These are phyloP conservation scores for Cettia cetti DNA, from an alignment of 2,113 vertebrate species.

Conservation along the genomic window DNA sequence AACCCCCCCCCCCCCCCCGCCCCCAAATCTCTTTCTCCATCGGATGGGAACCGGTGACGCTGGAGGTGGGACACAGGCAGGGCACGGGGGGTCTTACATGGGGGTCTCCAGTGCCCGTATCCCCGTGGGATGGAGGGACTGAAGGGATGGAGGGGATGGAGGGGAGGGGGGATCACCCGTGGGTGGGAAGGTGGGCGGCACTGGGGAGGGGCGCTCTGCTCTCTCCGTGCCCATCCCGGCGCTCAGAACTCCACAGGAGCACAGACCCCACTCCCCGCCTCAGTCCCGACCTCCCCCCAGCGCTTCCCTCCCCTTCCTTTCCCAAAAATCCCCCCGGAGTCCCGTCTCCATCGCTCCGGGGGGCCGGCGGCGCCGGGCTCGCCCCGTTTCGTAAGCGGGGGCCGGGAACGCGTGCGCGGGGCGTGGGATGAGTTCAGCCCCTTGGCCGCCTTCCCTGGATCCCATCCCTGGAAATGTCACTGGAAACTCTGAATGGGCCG, in stretches of 20 bases:
- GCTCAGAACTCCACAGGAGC: fast-evolving
- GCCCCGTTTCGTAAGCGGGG: constrained; percentile 3
- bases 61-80: background rate
- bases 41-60: fast-evolving
- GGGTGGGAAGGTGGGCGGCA: background rate
- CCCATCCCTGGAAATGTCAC: constrained; percentile 55
- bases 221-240: fast-evolving
- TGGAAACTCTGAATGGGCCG: constrained; percentile 57
- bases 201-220: background rate
- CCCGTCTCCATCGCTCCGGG: background rate
- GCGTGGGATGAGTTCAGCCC: constrained; percentile 48
- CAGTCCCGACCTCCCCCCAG: fast-evolving
- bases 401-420: constrained; percentile 22
- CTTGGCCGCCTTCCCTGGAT: constrained; percentile 29
- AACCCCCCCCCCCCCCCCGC: too few relatives aligned
- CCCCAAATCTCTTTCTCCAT: background rate
- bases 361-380: background rate
- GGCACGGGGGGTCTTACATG: background rate
- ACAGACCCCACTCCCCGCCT: background rate
- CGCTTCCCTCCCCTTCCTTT: background rate
- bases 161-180: background rate
- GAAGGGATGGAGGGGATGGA: background rate
- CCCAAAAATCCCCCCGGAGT: background rate
- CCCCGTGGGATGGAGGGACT: background rate
- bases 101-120: background rate